Conservation (phyloP, 2,888 invertebrate genomes). For the Drosophila affinis region DNA sequence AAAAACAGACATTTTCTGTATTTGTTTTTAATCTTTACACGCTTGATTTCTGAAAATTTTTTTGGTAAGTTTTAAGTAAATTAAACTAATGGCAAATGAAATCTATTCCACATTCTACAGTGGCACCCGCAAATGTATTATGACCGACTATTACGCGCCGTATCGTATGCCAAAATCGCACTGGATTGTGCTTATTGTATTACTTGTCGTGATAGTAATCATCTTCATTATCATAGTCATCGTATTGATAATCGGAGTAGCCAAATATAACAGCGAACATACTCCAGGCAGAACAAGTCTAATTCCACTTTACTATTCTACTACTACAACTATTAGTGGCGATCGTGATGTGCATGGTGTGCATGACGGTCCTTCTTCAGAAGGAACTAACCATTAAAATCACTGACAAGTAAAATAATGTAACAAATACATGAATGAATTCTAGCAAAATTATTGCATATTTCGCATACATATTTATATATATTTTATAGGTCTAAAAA, state of each 20-base stretch:
- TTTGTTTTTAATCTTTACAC: not conserved
- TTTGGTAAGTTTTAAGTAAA: not conserved
- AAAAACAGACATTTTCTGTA: not conserved
- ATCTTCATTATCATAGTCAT: not conserved
- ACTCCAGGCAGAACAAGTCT: accelerated
- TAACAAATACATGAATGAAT: too few relatives aligned
- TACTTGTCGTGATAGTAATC: not conserved
- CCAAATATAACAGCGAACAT: not conserved
- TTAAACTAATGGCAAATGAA: not conserved
- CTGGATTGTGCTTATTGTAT: not conserved
- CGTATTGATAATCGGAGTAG: not conserved
- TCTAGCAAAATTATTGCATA: too few relatives aligned
- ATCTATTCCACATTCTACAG: not conserved
- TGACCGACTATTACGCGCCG: too few relatives aligned
- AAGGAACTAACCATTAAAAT: too few relatives aligned
- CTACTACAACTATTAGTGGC: too few relatives aligned
- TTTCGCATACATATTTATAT: too few relatives aligned
- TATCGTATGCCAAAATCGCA: not conserved
- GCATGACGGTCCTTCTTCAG: too few relatives aligned
- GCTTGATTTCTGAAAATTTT: not conserved
- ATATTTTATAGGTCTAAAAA: too few relatives aligned
- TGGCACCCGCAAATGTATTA: not conserved
- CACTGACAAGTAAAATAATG: too few relatives aligned
- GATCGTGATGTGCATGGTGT: too few relatives aligned
- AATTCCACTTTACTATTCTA: too few relatives aligned